Percentiles rank a stretch among this genome's conserved stretches.
phyloP scores from a whole-genome alignment of 2,113 vertebrate genomes.

The Vulpes vulpes region DNA sequence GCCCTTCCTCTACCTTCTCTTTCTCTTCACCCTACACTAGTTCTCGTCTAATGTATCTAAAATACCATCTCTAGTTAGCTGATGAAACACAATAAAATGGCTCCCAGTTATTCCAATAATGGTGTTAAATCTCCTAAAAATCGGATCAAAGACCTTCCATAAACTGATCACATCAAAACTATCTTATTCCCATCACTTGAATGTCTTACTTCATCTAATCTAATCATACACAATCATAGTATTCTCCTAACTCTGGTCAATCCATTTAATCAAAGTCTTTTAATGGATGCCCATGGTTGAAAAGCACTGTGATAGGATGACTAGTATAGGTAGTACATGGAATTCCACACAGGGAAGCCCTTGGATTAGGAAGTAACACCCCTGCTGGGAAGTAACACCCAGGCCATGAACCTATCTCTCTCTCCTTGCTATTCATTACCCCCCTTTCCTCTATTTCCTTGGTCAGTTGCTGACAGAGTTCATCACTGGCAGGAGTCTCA shows the following conservation, averaged over 20 bases:
- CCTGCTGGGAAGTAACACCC: not conserved
- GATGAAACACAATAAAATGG: not conserved
- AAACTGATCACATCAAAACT: not conserved
- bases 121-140: conserved; percentile 25
- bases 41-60: not conserved
- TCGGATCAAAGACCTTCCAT: not conserved
- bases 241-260: not conserved
- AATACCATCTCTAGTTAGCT: not conserved
- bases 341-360: not conserved
- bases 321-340: not conserved
- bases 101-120: not conserved
- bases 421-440: not conserved
- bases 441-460: not conserved
- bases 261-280: not conserved
- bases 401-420: not conserved
- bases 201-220: not conserved
- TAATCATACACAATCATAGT: conserved; percentile 6
- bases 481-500: not conserved
- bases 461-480: not conserved
- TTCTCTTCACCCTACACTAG: not conserved
- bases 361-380: not conserved
- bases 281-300: not conserved
- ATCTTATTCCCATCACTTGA: not conserved
- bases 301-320: not conserved
- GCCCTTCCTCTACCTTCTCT: not conserved